These are phyloP conservation scores for Psophia crepitans DNA, from an alignment of 2,113 vertebrate genomes.

Conservation along the genomic window DNA sequence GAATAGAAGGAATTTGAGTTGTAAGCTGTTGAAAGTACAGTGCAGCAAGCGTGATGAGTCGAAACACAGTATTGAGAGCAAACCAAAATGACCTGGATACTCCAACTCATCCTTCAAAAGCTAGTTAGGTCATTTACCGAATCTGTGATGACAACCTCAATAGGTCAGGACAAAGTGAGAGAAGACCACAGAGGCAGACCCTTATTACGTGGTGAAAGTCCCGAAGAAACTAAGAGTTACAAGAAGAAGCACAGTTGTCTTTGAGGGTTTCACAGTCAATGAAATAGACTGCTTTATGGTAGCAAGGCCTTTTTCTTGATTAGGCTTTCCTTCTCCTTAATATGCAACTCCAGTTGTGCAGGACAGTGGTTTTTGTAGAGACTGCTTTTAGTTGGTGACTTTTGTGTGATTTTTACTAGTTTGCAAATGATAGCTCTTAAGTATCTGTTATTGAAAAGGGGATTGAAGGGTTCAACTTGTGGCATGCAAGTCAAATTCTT, in stretches of 20 bases:
- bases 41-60: background rate
- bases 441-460: background rate
- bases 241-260: background rate
- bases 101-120: background rate
- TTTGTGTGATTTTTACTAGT: background rate
- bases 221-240: background rate
- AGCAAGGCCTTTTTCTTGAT: background rate
- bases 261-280: background rate
- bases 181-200: background rate
- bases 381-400: background rate
- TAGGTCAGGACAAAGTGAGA: background rate
- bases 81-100: background rate
- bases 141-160: background rate
- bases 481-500: rapidly evolving
- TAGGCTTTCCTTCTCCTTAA: background rate
- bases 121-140: background rate
- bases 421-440: background rate
- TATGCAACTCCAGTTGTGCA: background rate
- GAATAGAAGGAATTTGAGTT: background rate
- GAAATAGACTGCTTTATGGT: background rate
- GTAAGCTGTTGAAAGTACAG: background rate
- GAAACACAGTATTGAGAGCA: background rate
- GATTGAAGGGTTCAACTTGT: background rate
- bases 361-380: background rate
- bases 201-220: background rate